A percentile compares a stretch with the other conserved stretches of the same genome.
These are phyloP conservation scores for Mesorhabditis belari DNA, from an alignment of 2,888 invertebrate species.

Conservation along the genomic window DNA sequence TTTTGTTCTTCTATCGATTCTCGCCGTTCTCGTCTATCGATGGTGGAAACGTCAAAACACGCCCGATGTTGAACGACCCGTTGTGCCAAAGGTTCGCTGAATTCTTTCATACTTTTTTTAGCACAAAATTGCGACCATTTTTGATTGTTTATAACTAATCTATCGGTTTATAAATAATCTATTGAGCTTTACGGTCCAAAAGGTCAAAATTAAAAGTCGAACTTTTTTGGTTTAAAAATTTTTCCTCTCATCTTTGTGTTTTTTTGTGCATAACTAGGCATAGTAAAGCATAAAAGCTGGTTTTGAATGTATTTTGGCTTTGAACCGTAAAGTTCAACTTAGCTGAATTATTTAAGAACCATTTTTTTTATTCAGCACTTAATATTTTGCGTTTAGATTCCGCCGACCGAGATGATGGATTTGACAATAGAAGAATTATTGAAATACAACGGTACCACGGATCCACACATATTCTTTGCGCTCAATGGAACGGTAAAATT, in stretches of 20 bases:
- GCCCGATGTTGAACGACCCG: conserved; percentile 23
- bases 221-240: too few species aligned
- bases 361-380: neutral
- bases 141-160: too few species aligned
- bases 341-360: too few species aligned
- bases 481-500: conserved; percentile 42
- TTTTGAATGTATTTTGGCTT: too few species aligned
- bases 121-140: neutral
- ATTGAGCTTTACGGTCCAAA: too few species aligned
- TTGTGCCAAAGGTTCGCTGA: conserved; percentile 3
- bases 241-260: too few species aligned
- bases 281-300: too few species aligned
- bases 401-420: conserved; percentile 43
- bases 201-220: too few species aligned
- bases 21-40: conserved; percentile 40
- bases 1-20: conserved; percentile 35
- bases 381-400: conserved; percentile 12
- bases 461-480: conserved; percentile 45
- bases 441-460: conserved; percentile 45
- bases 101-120: neutral
- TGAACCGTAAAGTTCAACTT: too few species aligned
- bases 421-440: conserved; percentile 44
- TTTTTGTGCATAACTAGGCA: too few species aligned
- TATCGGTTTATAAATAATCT: too few species aligned
- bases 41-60: conserved; percentile 33